Base-by-base conservation (phyloP, 2,888 invertebrate genomes). In the Diarsia rubi region DNA sequence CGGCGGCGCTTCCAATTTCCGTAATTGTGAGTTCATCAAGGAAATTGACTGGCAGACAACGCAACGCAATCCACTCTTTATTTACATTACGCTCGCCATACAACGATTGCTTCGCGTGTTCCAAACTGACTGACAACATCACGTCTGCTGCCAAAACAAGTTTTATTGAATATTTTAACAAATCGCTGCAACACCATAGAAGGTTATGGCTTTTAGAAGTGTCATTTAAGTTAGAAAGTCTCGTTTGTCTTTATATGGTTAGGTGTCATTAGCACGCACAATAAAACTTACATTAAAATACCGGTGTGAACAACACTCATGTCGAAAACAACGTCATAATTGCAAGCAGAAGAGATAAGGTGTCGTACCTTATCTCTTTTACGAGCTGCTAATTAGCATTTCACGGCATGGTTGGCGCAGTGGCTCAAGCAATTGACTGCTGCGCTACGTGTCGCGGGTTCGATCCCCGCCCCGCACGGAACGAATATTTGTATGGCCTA, bases 1-100 rank as follows among this genome's bases (percentile, higher is more conserved):
- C 80, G 84, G 81, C 84, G 90, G 89, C 92, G 88, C 90, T 93
- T 93, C 91, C 93, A 95, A 95, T 95, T 95, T 95, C 94, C 95
- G 94, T 95, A 95, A 95, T 95, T 95, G 95, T 94, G 92, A 94
- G 91, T 94, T 95, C 94, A 95, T 95, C 94, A 95, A 94, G 94
- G 94, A 95, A 95, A 95, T 95, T 95, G 95, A 94, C 92, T 93
- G 90, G 91, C 91, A 93, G 94, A 93, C 93, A 92, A 91, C 91
- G 91, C 90, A 90, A 91, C 90, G 91, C 91, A 91, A 92, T 92
- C 89, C 90, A 91, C 90, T 93, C 90, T 91, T 91, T 92, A 92
- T 92, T 92, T 92, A 91, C 90, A 91, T 90, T 89, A 90, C 88
- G 90, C 88, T 85, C 86, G 79, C 86, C 83, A 87, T 89, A 88